A percentile compares a stretch with the other conserved stretches of the same genome.
Evolutionary conservation across 1,140 invertebrate species (phyloP).

Genomic region (Latrodectus geometricus): DNA sequence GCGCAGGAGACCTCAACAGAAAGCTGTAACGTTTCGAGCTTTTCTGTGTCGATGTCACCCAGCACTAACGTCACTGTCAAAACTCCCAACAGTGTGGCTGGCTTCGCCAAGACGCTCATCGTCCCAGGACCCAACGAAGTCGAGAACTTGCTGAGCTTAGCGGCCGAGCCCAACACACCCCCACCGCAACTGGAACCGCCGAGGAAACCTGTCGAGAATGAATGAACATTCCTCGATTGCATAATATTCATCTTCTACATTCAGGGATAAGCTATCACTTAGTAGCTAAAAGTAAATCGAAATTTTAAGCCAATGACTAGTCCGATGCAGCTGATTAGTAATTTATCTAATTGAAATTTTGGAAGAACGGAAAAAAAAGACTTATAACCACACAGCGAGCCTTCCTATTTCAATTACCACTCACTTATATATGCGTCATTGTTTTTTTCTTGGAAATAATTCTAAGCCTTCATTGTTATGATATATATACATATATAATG

Average conservation of each 20-base stretch:
- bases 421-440: too few species aligned
- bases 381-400: too few species aligned
- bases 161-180: slow-evolving; percentile 37
- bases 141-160: slow-evolving; percentile 32
- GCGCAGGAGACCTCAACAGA: slow-evolving; percentile 36
- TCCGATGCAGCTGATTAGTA: slow-evolving; percentile 26
- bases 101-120: slow-evolving; percentile 56
- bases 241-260: slow-evolving; percentile 8
- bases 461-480: too few species aligned
- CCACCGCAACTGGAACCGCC: slow-evolving; percentile 15
- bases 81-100: slow-evolving; percentile 40
- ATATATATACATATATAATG: too few species aligned
- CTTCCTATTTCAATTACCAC: too few species aligned
- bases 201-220: not conserved
- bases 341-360: not conserved
- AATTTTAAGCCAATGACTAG: slow-evolving; percentile 18
- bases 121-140: slow-evolving; percentile 45
- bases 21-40: not conserved
- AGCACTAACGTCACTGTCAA: not conserved
- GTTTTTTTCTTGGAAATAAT: too few species aligned
- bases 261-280: not conserved
- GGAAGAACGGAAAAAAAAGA: too few species aligned
- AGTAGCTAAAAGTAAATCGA: not conserved
- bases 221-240: slow-evolving; percentile 4
- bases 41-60: slow-evolving; percentile 20